Conservation (phyloP, 2,888 invertebrate genomes). For the Drosophila longiperda region DNA sequence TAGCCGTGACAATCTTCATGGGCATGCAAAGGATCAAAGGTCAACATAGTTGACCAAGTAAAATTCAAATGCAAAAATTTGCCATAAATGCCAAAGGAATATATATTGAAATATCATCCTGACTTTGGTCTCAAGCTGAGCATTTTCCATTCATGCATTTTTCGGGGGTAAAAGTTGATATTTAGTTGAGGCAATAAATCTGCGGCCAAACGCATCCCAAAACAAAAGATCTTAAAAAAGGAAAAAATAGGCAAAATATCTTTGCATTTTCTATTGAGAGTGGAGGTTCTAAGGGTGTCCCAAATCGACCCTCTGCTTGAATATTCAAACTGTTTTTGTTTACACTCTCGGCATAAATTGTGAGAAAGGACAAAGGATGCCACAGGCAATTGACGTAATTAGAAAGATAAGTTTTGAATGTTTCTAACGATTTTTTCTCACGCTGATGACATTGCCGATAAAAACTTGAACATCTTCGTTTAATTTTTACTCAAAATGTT, state of each 20-base stretch:
- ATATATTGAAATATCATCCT: slow-evolving; percentile 61
- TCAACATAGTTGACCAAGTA: slow-evolving; percentile 52
- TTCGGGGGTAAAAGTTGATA: slow-evolving; percentile 53
- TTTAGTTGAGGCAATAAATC: slow-evolving; percentile 71
- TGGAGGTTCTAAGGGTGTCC: slow-evolving; percentile 29
- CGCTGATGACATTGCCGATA: slow-evolving; percentile 22
- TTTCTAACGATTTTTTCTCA: slow-evolving; percentile 49
- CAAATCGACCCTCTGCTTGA: slow-evolving; percentile 29
- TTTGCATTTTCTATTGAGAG: slow-evolving; percentile 31
- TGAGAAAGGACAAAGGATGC: slow-evolving; percentile 33
- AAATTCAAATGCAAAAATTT: slow-evolving; percentile 29
- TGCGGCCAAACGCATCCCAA: slow-evolving; percentile 66
- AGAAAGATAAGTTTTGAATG: slow-evolving; percentile 27
- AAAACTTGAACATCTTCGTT: neutral
- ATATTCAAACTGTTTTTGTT: slow-evolving; percentile 57
- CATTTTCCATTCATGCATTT: slow-evolving; percentile 1
- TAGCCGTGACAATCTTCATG: slow-evolving; percentile 48
- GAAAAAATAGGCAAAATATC: slow-evolving; percentile 58
- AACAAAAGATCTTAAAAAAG: slow-evolving; percentile 51
- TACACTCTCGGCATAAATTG: slow-evolving; percentile 58
- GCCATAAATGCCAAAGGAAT: slow-evolving; percentile 32
- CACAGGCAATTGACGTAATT: slow-evolving; percentile 56
- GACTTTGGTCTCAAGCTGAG: neutral
- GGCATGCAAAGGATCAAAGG: slow-evolving; percentile 35
- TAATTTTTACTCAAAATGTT: neutral